A percentile compares a stretch with the other conserved stretches of the same genome.
phyloP scores from a whole-genome alignment of 1,140 invertebrate species.

The Xylocopa sonorina region DNA sequence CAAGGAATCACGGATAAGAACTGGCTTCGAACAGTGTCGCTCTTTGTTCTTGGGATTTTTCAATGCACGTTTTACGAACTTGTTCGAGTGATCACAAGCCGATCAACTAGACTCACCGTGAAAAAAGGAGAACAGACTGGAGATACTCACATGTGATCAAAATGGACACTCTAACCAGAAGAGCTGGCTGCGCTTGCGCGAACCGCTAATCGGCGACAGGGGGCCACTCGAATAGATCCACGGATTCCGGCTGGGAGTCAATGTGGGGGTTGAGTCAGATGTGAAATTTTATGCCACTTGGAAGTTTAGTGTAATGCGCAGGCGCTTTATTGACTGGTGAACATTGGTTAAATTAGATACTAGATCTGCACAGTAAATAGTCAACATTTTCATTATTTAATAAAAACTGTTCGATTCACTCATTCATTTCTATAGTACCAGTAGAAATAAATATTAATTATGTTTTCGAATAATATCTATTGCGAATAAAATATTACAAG shows the following conservation, averaged over 20 bases:
- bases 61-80: conserved; percentile 64
- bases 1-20: conserved; percentile 58
- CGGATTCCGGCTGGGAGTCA: conserved; percentile 42
- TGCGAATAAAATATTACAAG: not conserved
- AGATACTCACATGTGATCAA: conserved; percentile 85
- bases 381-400: not conserved
- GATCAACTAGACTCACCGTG: conserved; percentile 71
- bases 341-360: not conserved
- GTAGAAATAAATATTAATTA: not conserved
- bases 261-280: conserved; percentile 35
- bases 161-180: conserved; percentile 85
- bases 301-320: not conserved
- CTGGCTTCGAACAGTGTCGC: conserved; percentile 37
- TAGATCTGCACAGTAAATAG: not conserved
- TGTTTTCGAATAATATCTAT: not conserved
- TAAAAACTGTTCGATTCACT: too few relatives aligned
- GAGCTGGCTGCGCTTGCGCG: conserved; percentile 80
- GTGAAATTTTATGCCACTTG: conserved; percentile 17
- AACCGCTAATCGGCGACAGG: conserved; percentile 48
- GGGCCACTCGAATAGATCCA: conserved; percentile 48
- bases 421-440: not conserved
- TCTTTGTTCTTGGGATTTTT: conserved; percentile 21
- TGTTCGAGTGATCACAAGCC: conserved; percentile 72
- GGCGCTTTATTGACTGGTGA: not conserved
- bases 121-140: conserved; percentile 75